These are phyloP conservation scores for Ariopsis seemanni DNA, from an alignment of 2,113 vertebrate species.

Conservation along the genomic window DNA sequence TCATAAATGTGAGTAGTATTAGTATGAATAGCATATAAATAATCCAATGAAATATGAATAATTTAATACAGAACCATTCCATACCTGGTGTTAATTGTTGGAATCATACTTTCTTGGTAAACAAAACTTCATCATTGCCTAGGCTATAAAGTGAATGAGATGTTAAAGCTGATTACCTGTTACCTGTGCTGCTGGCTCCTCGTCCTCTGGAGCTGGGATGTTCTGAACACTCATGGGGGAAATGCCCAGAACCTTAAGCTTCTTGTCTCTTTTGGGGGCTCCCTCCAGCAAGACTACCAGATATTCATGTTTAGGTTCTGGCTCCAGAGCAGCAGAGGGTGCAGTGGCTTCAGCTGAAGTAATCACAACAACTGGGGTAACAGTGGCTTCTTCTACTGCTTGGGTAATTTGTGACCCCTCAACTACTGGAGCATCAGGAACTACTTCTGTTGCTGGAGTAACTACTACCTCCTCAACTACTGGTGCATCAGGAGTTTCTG, in stretches of 20 bases:
- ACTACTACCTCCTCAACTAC: too few species aligned
- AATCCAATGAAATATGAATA: neutral
- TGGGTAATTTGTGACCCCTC: neutral
- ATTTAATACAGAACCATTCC: neutral
- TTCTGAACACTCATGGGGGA: conserved; percentile 62
- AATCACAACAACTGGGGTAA: neutral
- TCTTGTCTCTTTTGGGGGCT: conserved; percentile 62
- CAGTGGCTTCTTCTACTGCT: neutral
- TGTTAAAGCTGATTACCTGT: conserved; percentile 33
- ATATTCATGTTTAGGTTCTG: conserved; percentile 61
- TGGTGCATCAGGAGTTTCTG: too few species aligned
- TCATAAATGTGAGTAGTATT: neutral
- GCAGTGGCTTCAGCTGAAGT: conserved; percentile 16
- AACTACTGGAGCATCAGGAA: neutral
- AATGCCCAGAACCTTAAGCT: conserved; percentile 67
- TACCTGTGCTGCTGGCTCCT: conserved; percentile 59
- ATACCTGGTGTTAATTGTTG: neutral
- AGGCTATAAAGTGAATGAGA: neutral
- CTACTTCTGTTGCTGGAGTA: too few species aligned
- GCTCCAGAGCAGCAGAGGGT: conserved; percentile 30
- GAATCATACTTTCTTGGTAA: neutral
- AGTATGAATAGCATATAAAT: too few species aligned
- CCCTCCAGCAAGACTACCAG: conserved; percentile 72
- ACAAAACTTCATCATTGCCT: neutral
- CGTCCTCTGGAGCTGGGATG: conserved; percentile 63